These are phyloP conservation scores for Antheraea yamamai DNA, from an alignment of 2,888 invertebrate genomes.

Conservation along the genomic window DNA sequence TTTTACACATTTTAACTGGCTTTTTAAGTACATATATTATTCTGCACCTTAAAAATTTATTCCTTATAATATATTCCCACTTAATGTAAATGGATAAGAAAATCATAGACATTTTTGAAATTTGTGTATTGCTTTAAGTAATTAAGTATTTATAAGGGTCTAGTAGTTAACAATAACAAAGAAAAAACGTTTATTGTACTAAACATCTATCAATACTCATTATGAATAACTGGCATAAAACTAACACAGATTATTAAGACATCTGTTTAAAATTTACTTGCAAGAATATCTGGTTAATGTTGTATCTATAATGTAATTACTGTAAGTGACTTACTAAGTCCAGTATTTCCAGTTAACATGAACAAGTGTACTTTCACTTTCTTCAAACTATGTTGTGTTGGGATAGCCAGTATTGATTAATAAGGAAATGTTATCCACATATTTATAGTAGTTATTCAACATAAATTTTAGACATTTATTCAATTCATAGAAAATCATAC, in stretches of 20 bases:
- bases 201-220: background rate
- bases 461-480: background rate
- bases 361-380: conserved; percentile 40
- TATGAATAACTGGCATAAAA: background rate
- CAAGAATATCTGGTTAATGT: background rate
- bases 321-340: conserved; percentile 9
- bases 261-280: background rate
- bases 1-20: too few species aligned
- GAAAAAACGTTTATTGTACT: too few species aligned
- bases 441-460: background rate
- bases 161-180: too few species aligned
- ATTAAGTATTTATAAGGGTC: background rate
- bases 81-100: background rate
- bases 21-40: too few species aligned
- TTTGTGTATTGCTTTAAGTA: background rate
- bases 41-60: too few species aligned
- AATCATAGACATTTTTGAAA: background rate
- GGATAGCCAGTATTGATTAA: conserved; percentile 24
- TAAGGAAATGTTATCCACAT: background rate
- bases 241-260: background rate
- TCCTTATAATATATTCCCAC: too few species aligned
- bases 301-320: background rate
- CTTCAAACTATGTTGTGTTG: conserved; percentile 30
- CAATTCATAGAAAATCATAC: background rate
- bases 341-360: conserved; percentile 30